Percentiles rank a stretch among this genome's conserved stretches.
These are phyloP conservation scores for Cecropterus lyciades DNA, from an alignment of 1,140 invertebrate genomes.

Conservation along the genomic window DNA sequence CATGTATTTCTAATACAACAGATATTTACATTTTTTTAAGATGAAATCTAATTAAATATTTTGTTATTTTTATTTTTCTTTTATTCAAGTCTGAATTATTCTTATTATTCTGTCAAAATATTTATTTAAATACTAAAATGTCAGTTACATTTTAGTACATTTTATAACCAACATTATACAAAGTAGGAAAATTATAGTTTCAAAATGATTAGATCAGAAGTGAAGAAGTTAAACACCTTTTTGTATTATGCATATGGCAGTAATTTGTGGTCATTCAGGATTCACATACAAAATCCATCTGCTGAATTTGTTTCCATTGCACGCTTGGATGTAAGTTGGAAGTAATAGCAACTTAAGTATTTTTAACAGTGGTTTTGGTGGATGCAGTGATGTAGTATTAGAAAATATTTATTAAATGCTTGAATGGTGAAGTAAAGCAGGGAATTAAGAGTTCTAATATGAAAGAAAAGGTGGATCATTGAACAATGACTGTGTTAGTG, in stretches of 20 bases:
- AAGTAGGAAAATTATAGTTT: neutral
- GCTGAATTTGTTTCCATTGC: constrained; percentile 68
- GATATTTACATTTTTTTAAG: constrained; percentile 2
- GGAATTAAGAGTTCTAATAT: too few species aligned
- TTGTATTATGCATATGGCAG: constrained; percentile 68
- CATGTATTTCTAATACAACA: neutral
- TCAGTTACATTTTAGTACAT: constrained; percentile 17
- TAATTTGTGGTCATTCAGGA: constrained; percentile 57
- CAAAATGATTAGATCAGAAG: constrained; percentile 45
- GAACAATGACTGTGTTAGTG: too few species aligned
- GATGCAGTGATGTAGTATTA: too few species aligned
- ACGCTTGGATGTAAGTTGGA: constrained; percentile 62
- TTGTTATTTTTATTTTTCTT: constrained; percentile 11
- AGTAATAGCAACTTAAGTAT: too few species aligned
- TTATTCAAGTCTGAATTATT: neutral
- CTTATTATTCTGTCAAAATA: constrained; percentile 1
- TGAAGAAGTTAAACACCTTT: constrained; percentile 51
- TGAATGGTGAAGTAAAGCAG: too few species aligned
- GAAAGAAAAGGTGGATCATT: too few species aligned
- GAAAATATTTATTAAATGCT: too few species aligned
- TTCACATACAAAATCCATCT: constrained; percentile 56
- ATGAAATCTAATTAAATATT: constrained; percentile 6
- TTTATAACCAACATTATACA: too few species aligned
- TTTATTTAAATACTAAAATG: too few species aligned
- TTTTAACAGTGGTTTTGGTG: too few species aligned